A percentile compares a stretch with the other conserved stretches of the same genome.
Conservation (phyloP, 2,113 vertebrate genomes). For the Odobenus rosmarus region DNA sequence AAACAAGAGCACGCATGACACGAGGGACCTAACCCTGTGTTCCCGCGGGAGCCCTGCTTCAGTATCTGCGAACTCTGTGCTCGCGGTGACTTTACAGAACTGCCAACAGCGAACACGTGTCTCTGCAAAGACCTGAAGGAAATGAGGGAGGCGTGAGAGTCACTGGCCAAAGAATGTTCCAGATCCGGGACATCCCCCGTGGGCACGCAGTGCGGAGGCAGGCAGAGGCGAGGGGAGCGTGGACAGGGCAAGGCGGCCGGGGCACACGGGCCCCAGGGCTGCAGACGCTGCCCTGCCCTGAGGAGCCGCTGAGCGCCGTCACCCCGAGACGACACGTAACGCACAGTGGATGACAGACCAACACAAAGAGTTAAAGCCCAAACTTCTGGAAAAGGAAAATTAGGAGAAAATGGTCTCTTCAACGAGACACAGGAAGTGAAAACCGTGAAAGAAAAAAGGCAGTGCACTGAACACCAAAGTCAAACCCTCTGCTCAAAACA, state of each 20-base stretch:
- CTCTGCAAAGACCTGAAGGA: not conserved
- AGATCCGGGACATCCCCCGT: fast-evolving
- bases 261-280: not conserved
- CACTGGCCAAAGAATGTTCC: too few relatives aligned
- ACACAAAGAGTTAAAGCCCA: not conserved
- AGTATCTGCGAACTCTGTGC: too few relatives aligned
- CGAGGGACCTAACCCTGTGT: not conserved
- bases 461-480: not conserved
- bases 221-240: too few relatives aligned
- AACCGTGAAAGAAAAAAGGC: not conserved
- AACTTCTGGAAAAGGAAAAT: not conserved
- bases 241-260: fast-evolving
- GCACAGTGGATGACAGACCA: not conserved
- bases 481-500: not conserved
- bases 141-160: not conserved
- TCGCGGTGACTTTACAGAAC: fast-evolving
- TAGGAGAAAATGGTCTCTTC: not conserved
- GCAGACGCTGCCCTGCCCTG: not conserved
- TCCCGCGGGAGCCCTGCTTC: too few relatives aligned
- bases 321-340: not conserved
- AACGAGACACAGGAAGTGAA: not conserved
- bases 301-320: not conserved
- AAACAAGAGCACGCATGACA: not conserved
- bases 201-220: fast-evolving
- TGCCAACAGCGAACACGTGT: not conserved